Evolutionary conservation across 2,113 vertebrate genomes (phyloP), one percentile per base, ranked within the genome.

Genomic region (Cinclus mexicanus): DNA sequence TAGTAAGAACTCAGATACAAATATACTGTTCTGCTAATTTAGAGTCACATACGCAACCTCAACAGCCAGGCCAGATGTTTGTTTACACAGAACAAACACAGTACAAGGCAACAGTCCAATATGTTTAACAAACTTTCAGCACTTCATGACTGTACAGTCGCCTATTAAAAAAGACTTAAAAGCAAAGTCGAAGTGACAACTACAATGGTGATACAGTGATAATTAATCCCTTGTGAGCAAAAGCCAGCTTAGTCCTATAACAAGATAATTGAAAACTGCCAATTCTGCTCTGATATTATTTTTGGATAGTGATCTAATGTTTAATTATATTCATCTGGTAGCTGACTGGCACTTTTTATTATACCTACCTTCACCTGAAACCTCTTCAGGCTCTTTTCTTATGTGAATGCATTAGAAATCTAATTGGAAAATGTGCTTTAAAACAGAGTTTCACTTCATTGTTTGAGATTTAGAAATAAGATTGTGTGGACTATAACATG

Each of bases 281-380:
- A 67, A 46, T 88, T 95, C 61, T 56, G 39, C 46, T 83, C 56
- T 83, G 50, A 81, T 39, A 71, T 31, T 89, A 75, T 76, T 89
- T 83, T 61, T 83, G 18, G 41, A 76, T 35, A 83, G 29, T 89
- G 87, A 83, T 89, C 78, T 69, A 61, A 83, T 67, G 63, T 55
- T 89, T 83, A 83, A 83, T 83, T 76, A 83, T 55, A 83, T 61
- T 42, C 14, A 86, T 90, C 95, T 95, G 37, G 74, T 80, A 95
- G 76, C 35, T 88, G 56, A 94, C 72, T 70, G 91, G 75, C 94
- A 97, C 23, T 91, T 87, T 90, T 83, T 93, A 55, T 79, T 90
- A 60, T 75, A 93, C 67, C 44, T 94, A 46, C 35, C 69, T 35
- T 69, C 64, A 41, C 52, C 80, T 92, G 47, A 87, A 97, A 28